A percentile compares a stretch with the other conserved stretches of the same genome.
Conservation (phyloP, 2,888 invertebrate species). For the Lasioglossum leucozonium region DNA sequence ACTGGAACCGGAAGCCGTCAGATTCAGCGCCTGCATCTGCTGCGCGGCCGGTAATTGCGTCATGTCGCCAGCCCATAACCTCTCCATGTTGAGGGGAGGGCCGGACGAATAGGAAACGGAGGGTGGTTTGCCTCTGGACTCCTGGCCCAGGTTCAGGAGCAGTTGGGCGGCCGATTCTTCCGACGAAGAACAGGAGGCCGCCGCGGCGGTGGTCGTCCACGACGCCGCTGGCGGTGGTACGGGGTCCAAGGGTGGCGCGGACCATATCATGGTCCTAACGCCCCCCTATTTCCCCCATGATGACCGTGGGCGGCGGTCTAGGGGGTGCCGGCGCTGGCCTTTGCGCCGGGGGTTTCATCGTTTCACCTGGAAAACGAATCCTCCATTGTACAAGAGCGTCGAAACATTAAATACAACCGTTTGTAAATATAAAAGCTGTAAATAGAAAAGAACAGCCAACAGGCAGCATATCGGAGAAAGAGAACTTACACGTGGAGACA, state of each 20-base stretch:
- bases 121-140: conserved; percentile 86
- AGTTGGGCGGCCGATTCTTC: conserved; percentile 89
- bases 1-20: conserved; percentile 85
- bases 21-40: conserved; percentile 91
- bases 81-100: conserved; percentile 94
- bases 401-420: no score
- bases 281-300: conserved; percentile 97
- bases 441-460: not conserved
- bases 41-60: conserved; percentile 93
- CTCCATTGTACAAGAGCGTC: not conserved
- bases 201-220: conserved; percentile 86
- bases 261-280: conserved; percentile 91
- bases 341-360: conserved; percentile 83
- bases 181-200: conserved; percentile 85
- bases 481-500: conserved; percentile 64
- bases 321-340: conserved; percentile 84
- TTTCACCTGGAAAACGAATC: conserved; percentile 75
- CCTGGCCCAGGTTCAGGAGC: conserved; percentile 91
- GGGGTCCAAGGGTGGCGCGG: conserved; percentile 86
- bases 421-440: not conserved
- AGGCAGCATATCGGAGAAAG: not conserved
- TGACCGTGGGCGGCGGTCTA: conserved; percentile 92
- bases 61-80: conserved; percentile 95
- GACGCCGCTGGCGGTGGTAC: conserved; percentile 86
- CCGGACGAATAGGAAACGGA: conserved; percentile 80